phyloP scores from a whole-genome alignment of 2,888 invertebrate species.

The Idaea dimidiata region DNA sequence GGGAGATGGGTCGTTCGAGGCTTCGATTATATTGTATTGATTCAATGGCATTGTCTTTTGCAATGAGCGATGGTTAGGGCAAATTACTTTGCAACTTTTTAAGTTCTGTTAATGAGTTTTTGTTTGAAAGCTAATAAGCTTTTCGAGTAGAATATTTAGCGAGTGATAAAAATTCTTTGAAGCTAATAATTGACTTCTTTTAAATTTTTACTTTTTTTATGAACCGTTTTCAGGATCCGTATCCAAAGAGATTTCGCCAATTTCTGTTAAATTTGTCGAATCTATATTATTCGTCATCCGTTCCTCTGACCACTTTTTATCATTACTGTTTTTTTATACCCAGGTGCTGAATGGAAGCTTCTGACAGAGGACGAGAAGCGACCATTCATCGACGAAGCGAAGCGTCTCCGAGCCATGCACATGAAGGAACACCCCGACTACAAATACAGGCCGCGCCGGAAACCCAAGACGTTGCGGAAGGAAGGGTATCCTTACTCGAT shows the following conservation, averaged over 20 bases:
- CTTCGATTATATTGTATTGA: constrained; percentile 79
- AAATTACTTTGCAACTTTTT: constrained; percentile 76
- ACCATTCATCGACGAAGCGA: constrained; percentile 98
- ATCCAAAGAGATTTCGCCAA: too few relatives aligned
- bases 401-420: constrained; percentile 94
- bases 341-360: constrained; percentile 97
- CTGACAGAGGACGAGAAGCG: constrained; percentile 96
- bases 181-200: not conserved
- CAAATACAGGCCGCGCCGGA: constrained; percentile 94
- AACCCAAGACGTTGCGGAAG: constrained; percentile 93
- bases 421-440: constrained; percentile 98
- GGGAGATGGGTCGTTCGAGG: constrained; percentile 77
- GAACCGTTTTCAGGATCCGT: too few relatives aligned
- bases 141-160: not conserved
- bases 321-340: not conserved
- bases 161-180: not conserved
- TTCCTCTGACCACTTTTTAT: not conserved
- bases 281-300: not conserved
- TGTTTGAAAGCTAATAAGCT: constrained; percentile 22
- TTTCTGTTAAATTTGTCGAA: too few relatives aligned
- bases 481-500: constrained; percentile 96
- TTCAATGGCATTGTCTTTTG: constrained; percentile 68
- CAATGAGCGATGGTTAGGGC: constrained; percentile 77
- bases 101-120: constrained; percentile 31
- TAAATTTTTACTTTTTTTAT: not conserved